phyloP scores from a whole-genome alignment of 2,113 vertebrate genomes.

The Myrmophylax atrothorax region DNA sequence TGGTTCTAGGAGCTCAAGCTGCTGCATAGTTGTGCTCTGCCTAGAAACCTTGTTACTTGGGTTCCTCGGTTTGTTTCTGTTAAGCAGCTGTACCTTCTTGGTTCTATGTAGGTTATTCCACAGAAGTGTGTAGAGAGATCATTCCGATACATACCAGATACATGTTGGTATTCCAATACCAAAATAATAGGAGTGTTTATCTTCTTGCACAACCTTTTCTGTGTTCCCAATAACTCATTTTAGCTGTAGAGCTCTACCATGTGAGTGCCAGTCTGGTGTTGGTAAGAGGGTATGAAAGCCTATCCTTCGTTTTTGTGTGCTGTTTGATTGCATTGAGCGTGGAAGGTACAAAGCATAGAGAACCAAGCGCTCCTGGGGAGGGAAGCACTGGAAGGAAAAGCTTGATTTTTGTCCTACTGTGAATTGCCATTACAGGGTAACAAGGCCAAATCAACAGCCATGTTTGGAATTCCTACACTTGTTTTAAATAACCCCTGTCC shows the following conservation, averaged over 20 bases:
- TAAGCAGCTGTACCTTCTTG: neutral
- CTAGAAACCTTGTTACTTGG: neutral
- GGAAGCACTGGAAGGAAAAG: neutral
- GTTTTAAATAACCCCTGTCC: neutral
- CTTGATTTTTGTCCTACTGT: neutral
- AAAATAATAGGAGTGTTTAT: neutral
- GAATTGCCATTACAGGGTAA: neutral
- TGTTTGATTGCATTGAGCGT: neutral
- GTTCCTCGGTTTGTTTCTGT: neutral
- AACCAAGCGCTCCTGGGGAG: neutral
- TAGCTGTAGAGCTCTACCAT: neutral
- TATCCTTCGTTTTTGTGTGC: neutral
- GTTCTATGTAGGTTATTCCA: neutral
- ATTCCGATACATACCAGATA: neutral
- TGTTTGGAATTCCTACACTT: neutral
- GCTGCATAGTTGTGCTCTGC: neutral
- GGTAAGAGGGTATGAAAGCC: neutral
- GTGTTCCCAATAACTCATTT: neutral
- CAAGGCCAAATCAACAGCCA: neutral
- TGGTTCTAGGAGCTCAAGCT: neutral
- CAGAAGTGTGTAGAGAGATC: neutral
- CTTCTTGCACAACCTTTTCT: neutral
- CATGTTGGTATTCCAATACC: neutral
- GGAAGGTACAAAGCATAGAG: neutral
- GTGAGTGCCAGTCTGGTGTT: neutral